Evolutionary conservation across 2,113 vertebrate species (phyloP).

Genomic region (Setophaga kirtlandii): DNA sequence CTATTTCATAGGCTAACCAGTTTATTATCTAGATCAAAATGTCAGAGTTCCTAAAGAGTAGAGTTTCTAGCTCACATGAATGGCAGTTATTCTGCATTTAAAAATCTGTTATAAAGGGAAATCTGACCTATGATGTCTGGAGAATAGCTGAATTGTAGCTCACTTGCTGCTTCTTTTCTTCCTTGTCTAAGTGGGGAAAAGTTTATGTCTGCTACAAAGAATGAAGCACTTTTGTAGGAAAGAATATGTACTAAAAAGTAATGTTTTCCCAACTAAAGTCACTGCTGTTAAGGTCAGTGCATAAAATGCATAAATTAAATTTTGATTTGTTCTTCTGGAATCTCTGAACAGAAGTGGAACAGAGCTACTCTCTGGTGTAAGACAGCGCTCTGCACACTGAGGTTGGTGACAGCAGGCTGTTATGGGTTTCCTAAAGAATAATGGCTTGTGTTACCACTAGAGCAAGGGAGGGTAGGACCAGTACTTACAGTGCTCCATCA

Average conservation of each 20-base stretch:
- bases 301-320: neutral
- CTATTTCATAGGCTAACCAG: neutral
- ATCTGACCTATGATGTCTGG: neutral
- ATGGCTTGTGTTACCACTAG: neutral
- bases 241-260: neutral
- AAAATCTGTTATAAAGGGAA: neutral
- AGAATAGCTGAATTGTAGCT: neutral
- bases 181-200: neutral
- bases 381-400: neutral
- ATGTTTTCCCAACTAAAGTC: neutral
- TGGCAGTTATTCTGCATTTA: neutral
- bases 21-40: neutral
- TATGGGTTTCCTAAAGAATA: constrained; percentile 4
- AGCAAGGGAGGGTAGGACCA: neutral
- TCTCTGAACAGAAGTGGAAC: neutral
- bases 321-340: neutral
- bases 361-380: neutral
- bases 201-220: neutral
- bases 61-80: neutral
- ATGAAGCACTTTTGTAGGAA: neutral
- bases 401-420: neutral
- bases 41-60: neutral
- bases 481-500: neutral
- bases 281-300: neutral
- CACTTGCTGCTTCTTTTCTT: neutral